phyloP scores from a whole-genome alignment of 2,888 invertebrate genomes.

The Scrobipalpa costella region DNA sequence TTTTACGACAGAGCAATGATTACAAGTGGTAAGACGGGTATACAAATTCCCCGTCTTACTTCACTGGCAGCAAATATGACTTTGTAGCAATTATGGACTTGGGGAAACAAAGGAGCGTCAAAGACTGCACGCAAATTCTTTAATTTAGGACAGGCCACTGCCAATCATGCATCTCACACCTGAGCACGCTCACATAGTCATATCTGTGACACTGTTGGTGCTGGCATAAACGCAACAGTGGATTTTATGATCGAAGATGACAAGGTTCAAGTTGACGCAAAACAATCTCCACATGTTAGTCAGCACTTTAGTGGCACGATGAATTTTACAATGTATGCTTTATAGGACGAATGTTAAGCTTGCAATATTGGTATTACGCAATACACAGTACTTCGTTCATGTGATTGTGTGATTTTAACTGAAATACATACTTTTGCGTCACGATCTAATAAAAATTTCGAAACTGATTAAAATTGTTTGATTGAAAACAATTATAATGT shows the following conservation, averaged over 20 bases:
- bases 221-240: no score
- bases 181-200: neutral
- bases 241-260: neutral
- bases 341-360: conserved; percentile 27
- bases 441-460: neutral
- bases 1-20: no score
- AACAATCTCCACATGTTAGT: conserved; percentile 16
- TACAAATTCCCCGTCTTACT: no score
- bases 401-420: conserved; percentile 1
- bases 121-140: neutral
- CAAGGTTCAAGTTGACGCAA: conserved; percentile 20
- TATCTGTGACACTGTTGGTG: no score
- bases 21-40: no score
- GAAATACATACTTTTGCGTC: conserved; percentile 9
- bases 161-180: neutral
- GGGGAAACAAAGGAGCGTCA: no score
- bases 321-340: conserved; percentile 24
- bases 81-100: neutral
- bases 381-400: conserved; percentile 2
- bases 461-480: neutral
- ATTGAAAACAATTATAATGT: conserved; percentile 1
- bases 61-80: no score
- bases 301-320: conserved; percentile 29
- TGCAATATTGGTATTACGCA: conserved; percentile 33
- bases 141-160: neutral